Percentiles rank a stretch among this genome's conserved stretches.
phyloP scores from a whole-genome alignment of 2,113 vertebrate species.

The Myanophis thanlyinensis region DNA sequence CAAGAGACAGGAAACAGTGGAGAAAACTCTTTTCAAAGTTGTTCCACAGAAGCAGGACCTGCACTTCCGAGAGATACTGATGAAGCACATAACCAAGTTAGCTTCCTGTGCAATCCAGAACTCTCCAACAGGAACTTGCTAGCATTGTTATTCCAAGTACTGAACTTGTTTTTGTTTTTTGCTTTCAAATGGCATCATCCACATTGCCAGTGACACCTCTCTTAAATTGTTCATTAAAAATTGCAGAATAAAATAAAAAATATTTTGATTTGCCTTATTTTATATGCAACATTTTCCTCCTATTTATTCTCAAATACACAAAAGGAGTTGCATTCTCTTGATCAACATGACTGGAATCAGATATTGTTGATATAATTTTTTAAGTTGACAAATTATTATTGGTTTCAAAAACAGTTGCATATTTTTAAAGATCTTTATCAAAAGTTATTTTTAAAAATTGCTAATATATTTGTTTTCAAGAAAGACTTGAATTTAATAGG shows the following conservation, averaged over 20 bases:
- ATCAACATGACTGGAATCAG: neutral
- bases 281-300: neutral
- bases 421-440: neutral
- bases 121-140: no score
- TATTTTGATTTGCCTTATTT: neutral
- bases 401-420: neutral
- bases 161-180: neutral
- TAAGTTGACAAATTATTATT: neutral
- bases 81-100: neutral
- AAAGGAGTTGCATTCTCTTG: neutral
- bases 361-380: neutral
- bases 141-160: neutral
- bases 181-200: neutral
- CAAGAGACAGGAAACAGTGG: neutral
- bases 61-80: neutral
- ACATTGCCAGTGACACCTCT: neutral
- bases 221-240: neutral
- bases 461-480: neutral
- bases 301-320: neutral
- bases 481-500: neutral
- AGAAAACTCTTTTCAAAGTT: neutral
- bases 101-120: neutral
- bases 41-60: neutral
- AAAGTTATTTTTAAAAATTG: neutral
- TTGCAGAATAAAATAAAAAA: neutral